Percentiles rank a stretch among this genome's conserved stretches.
phyloP scores from a whole-genome alignment of 2,113 vertebrate species.

The Acrocephalus arundinaceus region DNA sequence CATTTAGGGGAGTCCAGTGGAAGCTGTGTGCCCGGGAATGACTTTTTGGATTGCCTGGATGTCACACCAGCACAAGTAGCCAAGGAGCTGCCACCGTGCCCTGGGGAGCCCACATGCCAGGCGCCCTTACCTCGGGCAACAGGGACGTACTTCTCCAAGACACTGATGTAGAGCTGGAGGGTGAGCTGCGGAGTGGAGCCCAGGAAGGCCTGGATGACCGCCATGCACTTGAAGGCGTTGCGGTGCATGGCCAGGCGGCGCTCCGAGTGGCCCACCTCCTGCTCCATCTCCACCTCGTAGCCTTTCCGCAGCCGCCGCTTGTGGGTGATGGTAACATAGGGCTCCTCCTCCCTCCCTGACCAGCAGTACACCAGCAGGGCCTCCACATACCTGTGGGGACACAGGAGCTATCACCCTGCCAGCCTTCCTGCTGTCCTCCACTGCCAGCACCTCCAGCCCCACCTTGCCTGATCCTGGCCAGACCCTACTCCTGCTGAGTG shows the following conservation, averaged over 20 bases:
- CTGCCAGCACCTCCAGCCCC: not conserved
- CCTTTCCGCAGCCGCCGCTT: conserved; percentile 85
- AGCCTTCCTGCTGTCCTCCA: too few species aligned
- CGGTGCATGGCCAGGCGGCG: conserved; percentile 86
- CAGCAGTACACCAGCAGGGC: conserved; percentile 86
- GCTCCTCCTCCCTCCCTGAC: conserved; percentile 84
- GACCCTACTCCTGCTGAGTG: not conserved
- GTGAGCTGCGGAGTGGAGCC: conserved; percentile 95
- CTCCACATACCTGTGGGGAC: conserved; percentile 87
- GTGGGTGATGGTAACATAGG: conserved; percentile 78
- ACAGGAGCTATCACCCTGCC: not conserved
- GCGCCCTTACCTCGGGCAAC: conserved; percentile 76
- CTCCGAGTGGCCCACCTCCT: conserved; percentile 89
- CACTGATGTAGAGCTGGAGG: conserved; percentile 90
- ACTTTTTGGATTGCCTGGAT: not conserved
- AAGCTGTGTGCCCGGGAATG: not conserved
- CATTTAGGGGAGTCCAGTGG: fast-evolving
- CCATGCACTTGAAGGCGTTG: conserved; percentile 93
- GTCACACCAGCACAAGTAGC: fast-evolving
- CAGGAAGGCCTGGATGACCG: conserved; percentile 95
- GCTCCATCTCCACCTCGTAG: conserved; percentile 81
- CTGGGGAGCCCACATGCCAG: not conserved
- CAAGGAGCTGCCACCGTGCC: not conserved
- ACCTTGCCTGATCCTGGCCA: fast-evolving
- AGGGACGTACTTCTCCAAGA: conserved; percentile 85